Evolutionary conservation across 2,888 invertebrate species (phyloP).

Genomic region (Morpho achilles): DNA sequence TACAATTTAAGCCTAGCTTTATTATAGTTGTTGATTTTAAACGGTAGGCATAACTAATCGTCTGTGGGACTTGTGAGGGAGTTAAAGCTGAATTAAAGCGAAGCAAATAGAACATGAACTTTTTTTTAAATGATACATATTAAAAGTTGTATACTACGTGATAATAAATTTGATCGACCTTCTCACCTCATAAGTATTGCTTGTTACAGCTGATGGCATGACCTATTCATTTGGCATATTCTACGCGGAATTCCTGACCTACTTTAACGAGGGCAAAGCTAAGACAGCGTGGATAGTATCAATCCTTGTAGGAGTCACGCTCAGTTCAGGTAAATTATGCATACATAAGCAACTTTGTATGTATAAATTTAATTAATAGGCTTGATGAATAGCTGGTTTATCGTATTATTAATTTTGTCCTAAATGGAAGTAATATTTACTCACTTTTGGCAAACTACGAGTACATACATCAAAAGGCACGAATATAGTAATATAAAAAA

Average conservation of each 20-base stretch:
- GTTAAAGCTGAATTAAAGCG: no score
- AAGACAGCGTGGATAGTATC: conserved; percentile 96
- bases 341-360: neutral
- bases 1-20: no score
- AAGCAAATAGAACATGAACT: no score
- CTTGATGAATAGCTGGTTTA: no score
- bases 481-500: no score
- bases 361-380: neutral
- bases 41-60: no score
- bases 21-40: no score
- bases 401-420: no score
- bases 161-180: neutral
- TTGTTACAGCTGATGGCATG: conserved; percentile 94
- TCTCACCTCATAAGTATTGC: conserved; percentile 11
- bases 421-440: no score
- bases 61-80: no score
- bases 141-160: neutral
- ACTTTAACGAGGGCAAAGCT: conserved; percentile 91
- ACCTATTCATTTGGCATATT: conserved; percentile 98
- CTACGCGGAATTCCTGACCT: conserved; percentile 89
- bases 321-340: conserved; percentile 88
- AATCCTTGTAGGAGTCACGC: conserved; percentile 95
- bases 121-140: neutral
- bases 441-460: no score
- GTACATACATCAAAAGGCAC: no score